Evolutionary conservation across 2,888 invertebrate species (phyloP).

Genomic region (Xylota segnis): DNA sequence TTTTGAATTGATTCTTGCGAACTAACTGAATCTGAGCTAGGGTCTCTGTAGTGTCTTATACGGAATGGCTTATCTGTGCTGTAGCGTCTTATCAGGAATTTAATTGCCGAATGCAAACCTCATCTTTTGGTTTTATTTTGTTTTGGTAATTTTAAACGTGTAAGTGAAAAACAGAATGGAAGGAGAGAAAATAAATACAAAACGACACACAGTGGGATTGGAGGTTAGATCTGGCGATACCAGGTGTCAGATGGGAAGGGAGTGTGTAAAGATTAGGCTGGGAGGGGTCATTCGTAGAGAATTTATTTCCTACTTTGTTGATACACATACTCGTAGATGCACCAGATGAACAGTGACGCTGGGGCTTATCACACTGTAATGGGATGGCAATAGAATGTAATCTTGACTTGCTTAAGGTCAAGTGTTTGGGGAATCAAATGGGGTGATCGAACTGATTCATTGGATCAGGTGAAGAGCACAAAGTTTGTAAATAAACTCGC

Average conservation of each 20-base stretch:
- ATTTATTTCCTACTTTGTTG: slow-evolving; percentile 21
- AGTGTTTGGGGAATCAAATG: slow-evolving; percentile 11
- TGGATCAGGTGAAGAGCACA: neutral
- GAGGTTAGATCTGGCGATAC: slow-evolving; percentile 32
- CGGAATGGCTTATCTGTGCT: slow-evolving; percentile 49
- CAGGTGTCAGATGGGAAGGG: slow-evolving; percentile 6
- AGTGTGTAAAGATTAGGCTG: slow-evolving; percentile 1
- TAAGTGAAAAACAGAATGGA: slow-evolving; percentile 11
- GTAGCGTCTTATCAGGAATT: slow-evolving; percentile 56
- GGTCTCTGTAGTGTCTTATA: slow-evolving; percentile 61
- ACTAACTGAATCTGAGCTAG: slow-evolving; percentile 59
- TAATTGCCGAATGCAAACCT: slow-evolving; percentile 66
- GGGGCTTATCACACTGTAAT: neutral
- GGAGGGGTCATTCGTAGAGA: neutral
- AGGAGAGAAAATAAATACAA: slow-evolving; percentile 15
- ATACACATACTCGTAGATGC: neutral
- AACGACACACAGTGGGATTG: slow-evolving; percentile 17
- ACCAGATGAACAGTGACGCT: slow-evolving; percentile 34
- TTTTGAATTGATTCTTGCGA: slow-evolving; percentile 43
- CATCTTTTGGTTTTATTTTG: slow-evolving; percentile 50
- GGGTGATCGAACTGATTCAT: slow-evolving; percentile 60
- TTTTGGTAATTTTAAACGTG: slow-evolving; percentile 23
- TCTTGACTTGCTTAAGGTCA: slow-evolving; percentile 16
- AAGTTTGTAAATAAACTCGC: neutral
- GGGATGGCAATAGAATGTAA: neutral